Evolutionary conservation across 2,113 vertebrate genomes (phyloP), one percentile per base, ranked within the genome.

Genomic region (Hippocampus zosterae): DNA sequence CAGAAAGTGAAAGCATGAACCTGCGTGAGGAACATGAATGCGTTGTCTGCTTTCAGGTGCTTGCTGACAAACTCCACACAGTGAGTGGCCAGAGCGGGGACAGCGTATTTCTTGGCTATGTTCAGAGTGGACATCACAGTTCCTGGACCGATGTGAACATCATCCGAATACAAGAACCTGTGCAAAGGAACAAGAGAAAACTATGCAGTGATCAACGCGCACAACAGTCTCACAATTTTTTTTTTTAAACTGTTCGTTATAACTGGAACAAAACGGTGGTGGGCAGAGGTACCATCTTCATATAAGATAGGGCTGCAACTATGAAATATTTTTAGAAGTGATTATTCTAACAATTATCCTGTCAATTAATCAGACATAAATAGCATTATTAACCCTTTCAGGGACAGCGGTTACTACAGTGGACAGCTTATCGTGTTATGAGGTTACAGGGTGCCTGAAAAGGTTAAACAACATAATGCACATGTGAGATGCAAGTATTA

Each of bases 81-180:
- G 63, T 94, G 94, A 19, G 94, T 86, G 87, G 97, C 96, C 82
- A 97, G 84, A 48, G 95, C 95, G 21, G 95, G 95, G 18, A 97
- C 95, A 8, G 96, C 95, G 10, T 96, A 97, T 72, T 98, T 98
- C 88, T 98, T 98, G 2, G 95, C 95, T 3, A 94, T 96, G 27
- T 96, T 96, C 44, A 97, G 92, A 73, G 96, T 97, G 23, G 95
- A 96, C 96, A 98, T 97, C 75, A 97, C 96, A 46, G 95, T 97
- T 88, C 96, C 96, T 3, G 96, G 96, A 66, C 95, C 94, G 53
- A 97, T 98, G 0, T 97, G 95, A 84, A 97, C 94, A 89, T 97
- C 96, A 68, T 98, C 96, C 63, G 96, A 97, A 87, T 98, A 97
- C 15, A 98, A 91, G 88, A 98, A 98, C 89, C 96, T 98, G 73